Conservation (phyloP, 2,888 invertebrate genomes). For the Phyllotreta striolata region DNA sequence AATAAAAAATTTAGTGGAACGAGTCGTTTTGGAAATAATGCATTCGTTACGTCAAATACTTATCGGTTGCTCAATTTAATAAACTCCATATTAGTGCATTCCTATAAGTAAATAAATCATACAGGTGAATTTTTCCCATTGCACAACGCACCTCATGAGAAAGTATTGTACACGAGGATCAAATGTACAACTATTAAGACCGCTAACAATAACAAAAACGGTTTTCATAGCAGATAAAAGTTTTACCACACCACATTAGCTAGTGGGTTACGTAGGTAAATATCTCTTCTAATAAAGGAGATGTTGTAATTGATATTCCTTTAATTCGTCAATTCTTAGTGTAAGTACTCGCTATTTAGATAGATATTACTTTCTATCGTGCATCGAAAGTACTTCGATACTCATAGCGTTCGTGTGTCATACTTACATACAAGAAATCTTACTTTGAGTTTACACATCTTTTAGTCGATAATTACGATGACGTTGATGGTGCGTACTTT, state of each 20-base stretch:
- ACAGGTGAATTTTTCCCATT: constrained; percentile 8
- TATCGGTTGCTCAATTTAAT: constrained; percentile 1
- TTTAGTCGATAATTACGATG: neutral
- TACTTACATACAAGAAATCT: constrained; percentile 7
- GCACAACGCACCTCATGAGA: constrained; percentile 8
- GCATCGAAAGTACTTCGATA: constrained; percentile 8
- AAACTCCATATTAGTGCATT: neutral
- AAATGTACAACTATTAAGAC: neutral
- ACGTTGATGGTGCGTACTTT: neutral
- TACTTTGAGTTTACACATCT: constrained; percentile 13
- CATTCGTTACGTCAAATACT: neutral
- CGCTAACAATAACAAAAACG: constrained; percentile 14
- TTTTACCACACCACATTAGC: constrained; percentile 13
- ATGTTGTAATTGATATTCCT: constrained; percentile 12
- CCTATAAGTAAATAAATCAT: constrained; percentile 1
- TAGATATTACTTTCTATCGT: constrained; percentile 7
- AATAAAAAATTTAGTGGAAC: no score
- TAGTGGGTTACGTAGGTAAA: constrained; percentile 4
- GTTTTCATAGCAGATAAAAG: constrained; percentile 14
- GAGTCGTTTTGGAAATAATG: no score
- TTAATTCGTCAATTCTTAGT: constrained; percentile 7
- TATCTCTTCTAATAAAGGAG: constrained; percentile 15
- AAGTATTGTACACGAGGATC: neutral
- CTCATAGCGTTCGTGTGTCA: constrained; percentile 9
- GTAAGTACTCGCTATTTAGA: neutral